Percentiles rank a stretch among this genome's conserved stretches.
Conservation (phyloP, 2,888 invertebrate genomes). For the Branchipolynoe longqiensis region DNA sequence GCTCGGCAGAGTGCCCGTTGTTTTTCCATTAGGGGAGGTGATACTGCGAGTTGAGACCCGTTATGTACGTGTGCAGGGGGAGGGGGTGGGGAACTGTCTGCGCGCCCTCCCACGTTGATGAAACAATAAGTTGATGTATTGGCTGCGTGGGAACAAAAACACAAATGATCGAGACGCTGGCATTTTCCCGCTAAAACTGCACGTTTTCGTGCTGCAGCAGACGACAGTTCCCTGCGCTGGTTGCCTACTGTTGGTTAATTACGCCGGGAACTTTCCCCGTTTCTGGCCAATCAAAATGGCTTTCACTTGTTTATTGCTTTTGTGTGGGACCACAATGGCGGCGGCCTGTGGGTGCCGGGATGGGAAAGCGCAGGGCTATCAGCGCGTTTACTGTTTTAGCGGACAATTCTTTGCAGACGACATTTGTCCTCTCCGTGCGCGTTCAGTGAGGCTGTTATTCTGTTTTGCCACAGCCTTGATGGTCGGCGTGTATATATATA, state of each 20-base stretch:
- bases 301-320: conserved; percentile 39
- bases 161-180: not conserved
- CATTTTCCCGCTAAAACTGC: not conserved
- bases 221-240: conserved; percentile 3
- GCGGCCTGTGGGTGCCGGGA: not conserved
- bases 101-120: no score
- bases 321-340: conserved; percentile 22
- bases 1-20: no score
- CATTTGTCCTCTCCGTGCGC: conserved; percentile 13
- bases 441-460: not conserved
- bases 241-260: not conserved
- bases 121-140: not conserved
- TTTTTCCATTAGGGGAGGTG: no score
- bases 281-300: conserved; percentile 11
- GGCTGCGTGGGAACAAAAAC: conserved; percentile 21
- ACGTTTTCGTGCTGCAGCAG: no score
- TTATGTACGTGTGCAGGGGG: no score
- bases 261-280: conserved; percentile 25
- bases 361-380: not conserved
- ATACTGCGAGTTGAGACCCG: no score
- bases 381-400: conserved; percentile 1
- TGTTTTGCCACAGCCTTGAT: not conserved
- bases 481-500: not conserved
- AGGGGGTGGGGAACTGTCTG: no score
- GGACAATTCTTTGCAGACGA: no score